Percentiles rank a stretch among this genome's conserved stretches.
These are phyloP conservation scores for Mesorhabditis belari DNA, from an alignment of 2,888 invertebrate species.

Conservation along the genomic window DNA sequence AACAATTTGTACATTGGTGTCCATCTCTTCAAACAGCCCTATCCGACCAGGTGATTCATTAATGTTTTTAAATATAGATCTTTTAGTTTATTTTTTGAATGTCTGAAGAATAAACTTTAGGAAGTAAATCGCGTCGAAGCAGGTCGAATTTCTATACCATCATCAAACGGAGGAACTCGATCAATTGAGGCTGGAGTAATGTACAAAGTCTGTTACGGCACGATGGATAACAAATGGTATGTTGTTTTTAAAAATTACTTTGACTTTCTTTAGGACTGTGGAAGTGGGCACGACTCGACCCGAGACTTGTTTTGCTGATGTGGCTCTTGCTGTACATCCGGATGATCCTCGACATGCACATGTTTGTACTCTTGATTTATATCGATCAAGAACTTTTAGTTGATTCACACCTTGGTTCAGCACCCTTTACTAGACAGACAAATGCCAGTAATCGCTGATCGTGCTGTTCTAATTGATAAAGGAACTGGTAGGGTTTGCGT, in stretches of 20 bases:
- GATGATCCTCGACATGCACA: conserved; percentile 62
- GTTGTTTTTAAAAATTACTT: neutral
- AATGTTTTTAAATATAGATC: conserved; percentile 60
- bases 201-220: conserved; percentile 17
- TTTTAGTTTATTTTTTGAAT: neutral
- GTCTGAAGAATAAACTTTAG: conserved; percentile 6
- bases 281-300: conserved; percentile 58
- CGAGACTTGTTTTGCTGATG: conserved; percentile 89
- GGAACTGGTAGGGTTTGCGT: conserved; percentile 28
- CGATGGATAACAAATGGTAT: neutral
- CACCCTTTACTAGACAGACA: conserved; percentile 60
- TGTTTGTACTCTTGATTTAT: neutral
- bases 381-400: conserved; percentile 57
- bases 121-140: conserved; percentile 29
- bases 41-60: conserved; percentile 82
- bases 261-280: conserved; percentile 9
- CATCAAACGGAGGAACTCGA: conserved; percentile 7
- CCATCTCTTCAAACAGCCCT: conserved; percentile 77
- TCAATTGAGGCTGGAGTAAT: conserved; percentile 25
- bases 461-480: conserved; percentile 54
- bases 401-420: conserved; percentile 64
- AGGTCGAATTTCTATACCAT: conserved; percentile 12
- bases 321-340: conserved; percentile 87
- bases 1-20: conserved; percentile 87
- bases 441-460: conserved; percentile 76